phyloP scores from a whole-genome alignment of 2,888 invertebrate genomes.

The Eristalis arbustorum region DNA sequence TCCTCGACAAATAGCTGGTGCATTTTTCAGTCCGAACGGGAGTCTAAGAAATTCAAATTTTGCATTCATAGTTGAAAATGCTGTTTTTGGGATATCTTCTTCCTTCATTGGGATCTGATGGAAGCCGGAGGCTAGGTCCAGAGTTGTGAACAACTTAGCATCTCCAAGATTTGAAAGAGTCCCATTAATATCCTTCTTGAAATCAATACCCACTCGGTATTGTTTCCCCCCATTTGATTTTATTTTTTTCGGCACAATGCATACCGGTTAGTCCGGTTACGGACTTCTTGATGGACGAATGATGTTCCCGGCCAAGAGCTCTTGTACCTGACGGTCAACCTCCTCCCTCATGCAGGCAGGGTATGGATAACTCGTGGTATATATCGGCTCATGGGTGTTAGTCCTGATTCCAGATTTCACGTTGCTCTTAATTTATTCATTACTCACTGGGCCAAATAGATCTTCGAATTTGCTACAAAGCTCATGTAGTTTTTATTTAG shows the following conservation, averaged over 20 bases:
- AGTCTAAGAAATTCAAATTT: too few relatives aligned
- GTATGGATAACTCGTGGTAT: constrained; percentile 75
- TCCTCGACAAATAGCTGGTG: constrained; percentile 58
- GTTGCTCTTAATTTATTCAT: background rate
- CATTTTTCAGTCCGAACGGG: background rate
- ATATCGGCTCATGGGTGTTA: constrained; percentile 72
- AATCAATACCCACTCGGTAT: constrained; percentile 68
- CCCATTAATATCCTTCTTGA: constrained; percentile 41
- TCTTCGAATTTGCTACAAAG: too few relatives aligned
- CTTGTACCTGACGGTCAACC: constrained; percentile 74
- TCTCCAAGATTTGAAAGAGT: constrained; percentile 65
- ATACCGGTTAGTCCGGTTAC: too few relatives aligned
- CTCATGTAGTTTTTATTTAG: too few relatives aligned
- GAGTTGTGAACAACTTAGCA: constrained; percentile 66
- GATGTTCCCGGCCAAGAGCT: constrained; percentile 73
- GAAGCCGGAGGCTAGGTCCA: constrained; percentile 70
- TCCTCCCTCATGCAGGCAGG: constrained; percentile 75
- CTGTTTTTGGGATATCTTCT: background rate
- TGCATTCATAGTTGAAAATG: too few relatives aligned
- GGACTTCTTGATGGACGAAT: too few relatives aligned
- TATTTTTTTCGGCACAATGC: constrained; percentile 69
- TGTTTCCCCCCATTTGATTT: constrained; percentile 61
- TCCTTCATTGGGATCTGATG: constrained; percentile 58
- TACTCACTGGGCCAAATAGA: background rate
- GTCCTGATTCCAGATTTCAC: constrained; percentile 75